Conservation (phyloP, 1,140 invertebrate genomes). For the Aphaenogaster rudis region DNA sequence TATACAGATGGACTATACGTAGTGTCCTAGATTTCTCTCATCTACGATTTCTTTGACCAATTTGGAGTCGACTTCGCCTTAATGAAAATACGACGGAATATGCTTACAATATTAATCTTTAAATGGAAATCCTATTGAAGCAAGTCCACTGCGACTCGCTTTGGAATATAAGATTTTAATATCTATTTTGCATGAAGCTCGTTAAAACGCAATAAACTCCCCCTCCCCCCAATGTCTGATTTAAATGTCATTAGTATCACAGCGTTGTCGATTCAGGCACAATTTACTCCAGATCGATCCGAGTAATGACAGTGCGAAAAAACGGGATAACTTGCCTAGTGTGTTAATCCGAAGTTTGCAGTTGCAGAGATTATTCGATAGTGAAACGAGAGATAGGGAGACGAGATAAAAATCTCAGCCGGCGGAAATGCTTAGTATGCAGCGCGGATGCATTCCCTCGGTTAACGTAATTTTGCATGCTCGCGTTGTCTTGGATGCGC, state of each 20-base stretch:
- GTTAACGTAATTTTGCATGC: constrained; percentile 49
- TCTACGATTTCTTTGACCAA: constrained; percentile 21
- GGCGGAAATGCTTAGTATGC: constrained; percentile 46
- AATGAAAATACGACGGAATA: not conserved
- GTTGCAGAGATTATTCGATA: constrained; percentile 22
- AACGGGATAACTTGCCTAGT: not conserved
- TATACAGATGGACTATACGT: not conserved
- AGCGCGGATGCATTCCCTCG: constrained; percentile 26
- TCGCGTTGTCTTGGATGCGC: constrained; percentile 8
- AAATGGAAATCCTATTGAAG: not conserved
- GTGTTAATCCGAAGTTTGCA: constrained; percentile 14
- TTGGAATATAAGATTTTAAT: not conserved
- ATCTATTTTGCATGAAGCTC: not conserved
- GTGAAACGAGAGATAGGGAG: constrained; percentile 12
- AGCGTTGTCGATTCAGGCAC: not conserved
- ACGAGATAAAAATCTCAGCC: constrained; percentile 42
- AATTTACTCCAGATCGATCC: not conserved
- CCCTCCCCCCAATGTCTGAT: not conserved
- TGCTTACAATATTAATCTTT: not conserved
- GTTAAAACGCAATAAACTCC: not conserved
- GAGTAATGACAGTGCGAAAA: not conserved
- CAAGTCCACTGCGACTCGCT: not conserved
- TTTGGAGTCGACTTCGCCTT: not conserved
- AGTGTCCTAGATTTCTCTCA: constrained; percentile 25
- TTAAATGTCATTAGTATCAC: not conserved